These are phyloP conservation scores for Aricia artaxerxes DNA, from an alignment of 2,888 invertebrate genomes.

Conservation along the genomic window DNA sequence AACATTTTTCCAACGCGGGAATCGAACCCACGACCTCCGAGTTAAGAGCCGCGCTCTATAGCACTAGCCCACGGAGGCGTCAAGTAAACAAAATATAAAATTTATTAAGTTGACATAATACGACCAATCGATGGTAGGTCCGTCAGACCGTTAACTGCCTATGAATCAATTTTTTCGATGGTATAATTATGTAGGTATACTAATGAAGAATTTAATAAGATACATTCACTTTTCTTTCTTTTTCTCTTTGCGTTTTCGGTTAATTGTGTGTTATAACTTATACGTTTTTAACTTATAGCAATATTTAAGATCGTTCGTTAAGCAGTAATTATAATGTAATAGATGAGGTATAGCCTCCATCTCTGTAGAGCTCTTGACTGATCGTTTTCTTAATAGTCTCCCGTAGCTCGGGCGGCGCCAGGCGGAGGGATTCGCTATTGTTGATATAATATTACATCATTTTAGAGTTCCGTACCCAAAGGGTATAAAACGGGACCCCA, in stretches of 20 bases:
- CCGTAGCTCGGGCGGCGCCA: slow-evolving; percentile 5
- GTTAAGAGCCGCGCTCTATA: too few relatives aligned
- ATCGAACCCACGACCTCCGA: too few relatives aligned
- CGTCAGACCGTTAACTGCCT: too few relatives aligned
- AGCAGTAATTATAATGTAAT: neutral
- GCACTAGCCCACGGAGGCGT: too few relatives aligned
- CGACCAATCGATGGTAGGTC: too few relatives aligned
- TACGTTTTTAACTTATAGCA: neutral
- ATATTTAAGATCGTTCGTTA: neutral
- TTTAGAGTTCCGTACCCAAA: too few relatives aligned
- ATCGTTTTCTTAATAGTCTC: slow-evolving; percentile 29
- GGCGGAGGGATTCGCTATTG: neutral
- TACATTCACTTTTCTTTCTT: neutral
- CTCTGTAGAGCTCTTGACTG: slow-evolving; percentile 18
- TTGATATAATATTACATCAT: neutral
- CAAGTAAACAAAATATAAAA: too few relatives aligned
- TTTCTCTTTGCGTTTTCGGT: neutral
- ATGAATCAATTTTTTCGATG: too few relatives aligned
- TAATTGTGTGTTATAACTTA: neutral
- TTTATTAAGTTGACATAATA: too few relatives aligned
- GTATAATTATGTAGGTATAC: too few relatives aligned
- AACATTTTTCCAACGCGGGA: too few relatives aligned
- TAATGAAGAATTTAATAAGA: neutral
- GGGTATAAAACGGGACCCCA: too few relatives aligned
- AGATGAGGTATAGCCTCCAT: slow-evolving; percentile 22